phyloP scores from a whole-genome alignment of 92 coral and sea anemone genomes.

The Porites evermanni region DNA sequence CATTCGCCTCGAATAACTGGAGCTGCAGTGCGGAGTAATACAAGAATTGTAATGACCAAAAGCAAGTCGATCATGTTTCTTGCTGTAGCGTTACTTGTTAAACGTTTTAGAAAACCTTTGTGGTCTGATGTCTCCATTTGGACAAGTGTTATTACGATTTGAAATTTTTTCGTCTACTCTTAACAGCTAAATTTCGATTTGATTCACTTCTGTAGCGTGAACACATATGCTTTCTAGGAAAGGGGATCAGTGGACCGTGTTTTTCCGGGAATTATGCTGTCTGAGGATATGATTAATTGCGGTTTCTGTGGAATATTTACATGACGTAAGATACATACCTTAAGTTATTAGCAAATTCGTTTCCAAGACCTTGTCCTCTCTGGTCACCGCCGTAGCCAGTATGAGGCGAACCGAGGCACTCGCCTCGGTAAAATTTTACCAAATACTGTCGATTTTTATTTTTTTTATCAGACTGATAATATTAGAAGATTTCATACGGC shows the following conservation, averaged over 20 bases:
- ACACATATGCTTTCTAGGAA: not conserved
- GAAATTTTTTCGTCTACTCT: not conserved
- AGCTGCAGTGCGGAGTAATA: slow-evolving; percentile 25
- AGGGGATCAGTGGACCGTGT: not conserved
- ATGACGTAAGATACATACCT: too few relatives aligned
- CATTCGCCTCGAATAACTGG: slow-evolving; percentile 23
- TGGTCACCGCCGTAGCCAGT: not conserved
- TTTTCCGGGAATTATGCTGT: not conserved
- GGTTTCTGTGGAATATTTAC: too few relatives aligned
- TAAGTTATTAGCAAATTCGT: not conserved
- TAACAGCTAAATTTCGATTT: not conserved
- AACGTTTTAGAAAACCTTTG: not conserved
- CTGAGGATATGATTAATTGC: too few relatives aligned
- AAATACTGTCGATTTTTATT: too few relatives aligned
- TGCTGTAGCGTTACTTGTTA: slow-evolving; percentile 15
- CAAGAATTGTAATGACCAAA: slow-evolving; percentile 18
- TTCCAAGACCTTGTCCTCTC: not conserved
- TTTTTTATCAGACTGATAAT: too few relatives aligned
- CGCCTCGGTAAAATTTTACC: too few relatives aligned
- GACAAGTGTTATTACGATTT: too few relatives aligned
- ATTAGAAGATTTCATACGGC: not conserved
- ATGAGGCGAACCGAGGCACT: not conserved
- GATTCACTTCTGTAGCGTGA: not conserved
- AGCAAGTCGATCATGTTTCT: slow-evolving; percentile 25
- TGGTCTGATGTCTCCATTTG: not conserved